phyloP scores from a whole-genome alignment of 2,113 vertebrate genomes.

The Planiliza haematocheilus region DNA sequence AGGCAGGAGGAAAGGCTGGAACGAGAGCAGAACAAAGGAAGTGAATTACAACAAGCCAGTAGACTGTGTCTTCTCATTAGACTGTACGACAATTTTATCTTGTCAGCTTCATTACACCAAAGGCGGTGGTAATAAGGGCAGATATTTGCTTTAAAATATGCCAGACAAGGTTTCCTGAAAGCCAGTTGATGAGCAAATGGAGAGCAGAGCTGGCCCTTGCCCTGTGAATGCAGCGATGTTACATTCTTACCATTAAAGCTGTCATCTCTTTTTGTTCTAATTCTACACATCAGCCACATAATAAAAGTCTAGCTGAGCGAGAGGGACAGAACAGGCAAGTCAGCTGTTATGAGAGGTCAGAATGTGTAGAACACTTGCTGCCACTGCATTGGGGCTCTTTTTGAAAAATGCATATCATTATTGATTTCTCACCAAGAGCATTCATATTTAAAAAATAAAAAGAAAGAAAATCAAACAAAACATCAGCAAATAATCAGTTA shows the following conservation, averaged over 20 bases:
- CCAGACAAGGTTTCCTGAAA: conserved; percentile 55
- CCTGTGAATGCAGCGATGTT: conserved; percentile 30
- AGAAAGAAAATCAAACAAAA: background rate
- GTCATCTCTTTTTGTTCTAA: conserved; percentile 63
- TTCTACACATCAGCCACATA: conserved; percentile 26
- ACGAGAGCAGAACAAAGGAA: conserved; percentile 59
- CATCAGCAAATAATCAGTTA: background rate
- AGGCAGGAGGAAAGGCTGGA: conserved; percentile 47
- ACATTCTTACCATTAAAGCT: conserved; percentile 67
- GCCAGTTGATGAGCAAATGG: conserved; percentile 61
- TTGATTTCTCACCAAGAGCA: background rate
- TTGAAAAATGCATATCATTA: conserved; percentile 1
- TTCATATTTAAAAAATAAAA: background rate
- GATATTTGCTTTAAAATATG: conserved; percentile 65
- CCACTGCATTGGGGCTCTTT: conserved; percentile 4
- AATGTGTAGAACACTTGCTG: conserved; percentile 11
- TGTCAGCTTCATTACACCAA: conserved; percentile 72
- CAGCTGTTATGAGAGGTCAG: conserved; percentile 63
- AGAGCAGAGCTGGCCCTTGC: conserved; percentile 21
- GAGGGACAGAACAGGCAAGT: conserved; percentile 57
- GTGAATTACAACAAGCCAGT: conserved; percentile 67
- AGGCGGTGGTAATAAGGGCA: conserved; percentile 64
- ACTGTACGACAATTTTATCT: conserved; percentile 71
- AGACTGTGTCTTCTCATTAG: conserved; percentile 74
- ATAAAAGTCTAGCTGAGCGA: conserved; percentile 52